These are phyloP conservation scores for Hydriomena furcata DNA, from an alignment of 2,888 invertebrate species.

Conservation along the genomic window DNA sequence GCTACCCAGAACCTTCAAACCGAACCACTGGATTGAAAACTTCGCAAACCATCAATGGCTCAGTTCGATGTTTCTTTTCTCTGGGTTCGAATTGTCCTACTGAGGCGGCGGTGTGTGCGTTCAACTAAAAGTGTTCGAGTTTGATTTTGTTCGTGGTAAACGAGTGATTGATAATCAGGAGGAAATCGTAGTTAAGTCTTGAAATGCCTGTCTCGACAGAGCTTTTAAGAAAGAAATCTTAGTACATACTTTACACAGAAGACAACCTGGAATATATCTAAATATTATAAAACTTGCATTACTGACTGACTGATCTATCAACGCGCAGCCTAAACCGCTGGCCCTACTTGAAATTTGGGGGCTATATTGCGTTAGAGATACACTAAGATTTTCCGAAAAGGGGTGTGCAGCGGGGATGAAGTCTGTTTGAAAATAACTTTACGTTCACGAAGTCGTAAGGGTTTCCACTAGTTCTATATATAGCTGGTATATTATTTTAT, in stretches of 20 bases:
- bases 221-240: not conserved
- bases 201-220: constrained; percentile 37
- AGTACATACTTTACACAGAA: not conserved
- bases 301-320: too few species aligned
- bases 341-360: too few species aligned
- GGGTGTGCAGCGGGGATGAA: too few species aligned
- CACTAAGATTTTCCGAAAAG: too few species aligned
- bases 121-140: not conserved
- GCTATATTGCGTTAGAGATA: too few species aligned
- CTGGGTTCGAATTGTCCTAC: not conserved
- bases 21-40: not conserved
- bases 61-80: not conserved
- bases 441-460: too few species aligned
- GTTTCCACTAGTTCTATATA: too few species aligned
- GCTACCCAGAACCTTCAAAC: constrained; percentile 11
- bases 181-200: constrained; percentile 46
- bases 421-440: too few species aligned
- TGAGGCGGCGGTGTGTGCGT: constrained; percentile 13
- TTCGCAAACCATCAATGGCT: constrained; percentile 12
- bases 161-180: constrained; percentile 49
- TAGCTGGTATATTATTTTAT: too few species aligned
- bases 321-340: too few species aligned
- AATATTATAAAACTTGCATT: too few species aligned
- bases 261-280: not conserved
- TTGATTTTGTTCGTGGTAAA: constrained; percentile 24